Evolutionary conservation across 2,797 vertebrate genomes (phyloP), one percentile per base, ranked within the genome.

Genomic region (Hyperoplus immaculatus): DNA sequence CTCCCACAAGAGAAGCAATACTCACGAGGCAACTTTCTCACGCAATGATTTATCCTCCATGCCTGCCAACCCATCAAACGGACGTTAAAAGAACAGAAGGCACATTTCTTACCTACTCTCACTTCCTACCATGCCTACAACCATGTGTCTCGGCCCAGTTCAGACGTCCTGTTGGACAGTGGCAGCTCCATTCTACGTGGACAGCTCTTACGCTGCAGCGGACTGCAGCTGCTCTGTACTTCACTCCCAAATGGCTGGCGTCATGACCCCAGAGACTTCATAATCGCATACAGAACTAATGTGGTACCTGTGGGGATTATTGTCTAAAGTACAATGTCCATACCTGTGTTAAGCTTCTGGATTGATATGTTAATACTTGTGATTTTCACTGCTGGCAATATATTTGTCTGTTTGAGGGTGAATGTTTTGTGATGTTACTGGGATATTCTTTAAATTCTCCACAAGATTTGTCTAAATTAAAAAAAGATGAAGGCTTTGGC

Each of bases 261-360:
- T 89, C 83, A 85, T 91, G 86, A 91, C 84, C 87, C 82, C 87
- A 90, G 88, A 92, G 83, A 91, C 90, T 91, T 89, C 6, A 62
- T 62, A 55, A 56, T 61, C 16, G 4, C 70, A 65, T 84, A 77
- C 80, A 84, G 88, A 87, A 78, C 72, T 72, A 62, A 73, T 89
- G 90, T 91, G 92, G 87, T 85, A 72, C 85, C 87, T 8, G 65
- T 86, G 80, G 79, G 78, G 75, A 76, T 77, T 77, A 51, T 66
- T 58, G 59, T 88, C 82, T 78, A 78, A 78, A 84, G 71, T 89
- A 75, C 78, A 84, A 78, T 78, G 85, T 90, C 76, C 64, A 76
- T 79, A 81, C 71, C 45, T 72, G 68, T 87, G 84, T 82, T 88
- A 57, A 63, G 46, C 81, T 85, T 84, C 80, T 87, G 82, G 76